A percentile compares a stretch with the other conserved stretches of the same genome.
Evolutionary conservation across 2,888 invertebrate genomes (phyloP).

Genomic region (Polymixis flavicincta): DNA sequence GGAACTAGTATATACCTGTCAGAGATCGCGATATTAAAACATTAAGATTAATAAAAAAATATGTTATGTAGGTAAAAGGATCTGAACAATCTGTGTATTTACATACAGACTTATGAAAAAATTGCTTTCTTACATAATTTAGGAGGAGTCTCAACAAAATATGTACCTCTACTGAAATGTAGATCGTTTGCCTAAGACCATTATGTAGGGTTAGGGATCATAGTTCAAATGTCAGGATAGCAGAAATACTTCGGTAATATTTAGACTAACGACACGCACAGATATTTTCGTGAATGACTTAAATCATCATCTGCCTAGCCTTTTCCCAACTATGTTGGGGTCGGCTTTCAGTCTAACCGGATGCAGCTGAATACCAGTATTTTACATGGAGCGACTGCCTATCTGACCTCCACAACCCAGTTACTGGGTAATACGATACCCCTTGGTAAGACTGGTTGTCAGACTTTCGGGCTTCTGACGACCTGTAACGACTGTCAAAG

Average conservation of each 20-base stretch:
- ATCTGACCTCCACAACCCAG: no score
- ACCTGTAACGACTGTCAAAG: no score
- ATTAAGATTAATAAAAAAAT: neutral
- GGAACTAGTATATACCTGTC: neutral
- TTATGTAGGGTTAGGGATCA: neutral
- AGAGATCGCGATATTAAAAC: neutral
- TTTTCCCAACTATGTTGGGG: no score
- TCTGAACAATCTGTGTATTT: no score
- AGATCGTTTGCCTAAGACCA: neutral
- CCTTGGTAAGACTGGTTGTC: no score
- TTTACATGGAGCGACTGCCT: no score
- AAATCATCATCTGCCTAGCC: no score
- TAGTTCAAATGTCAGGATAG: slow-evolving; percentile 18
- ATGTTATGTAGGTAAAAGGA: neutral
- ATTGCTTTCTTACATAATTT: neutral
- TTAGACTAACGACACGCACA: neutral
- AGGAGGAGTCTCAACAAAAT: neutral
- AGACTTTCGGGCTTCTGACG: no score
- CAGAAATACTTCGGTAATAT: slow-evolving; percentile 2
- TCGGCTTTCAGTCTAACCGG: no score
- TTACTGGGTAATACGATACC: no score
- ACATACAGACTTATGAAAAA: neutral
- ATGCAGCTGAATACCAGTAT: no score
- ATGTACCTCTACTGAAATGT: neutral
- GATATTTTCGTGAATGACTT: neutral